phyloP scores from a whole-genome alignment of 92 coral and sea anemone genomes.

The Phenganax stokvisi region DNA sequence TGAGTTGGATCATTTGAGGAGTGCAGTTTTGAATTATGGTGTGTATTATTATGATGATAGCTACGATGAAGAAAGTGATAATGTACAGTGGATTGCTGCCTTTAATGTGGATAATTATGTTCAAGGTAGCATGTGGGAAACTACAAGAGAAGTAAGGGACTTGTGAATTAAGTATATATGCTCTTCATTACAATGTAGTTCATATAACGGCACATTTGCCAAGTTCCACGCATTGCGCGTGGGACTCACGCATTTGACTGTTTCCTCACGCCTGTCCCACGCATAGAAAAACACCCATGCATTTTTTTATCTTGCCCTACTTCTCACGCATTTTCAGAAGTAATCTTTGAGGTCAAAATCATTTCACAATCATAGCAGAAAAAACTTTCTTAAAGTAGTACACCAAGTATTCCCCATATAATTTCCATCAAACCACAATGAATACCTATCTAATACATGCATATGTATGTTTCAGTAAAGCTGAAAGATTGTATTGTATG shows the following conservation, averaged over 20 bases:
- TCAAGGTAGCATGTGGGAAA: constrained; percentile 76
- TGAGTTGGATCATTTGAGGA: constrained; percentile 75
- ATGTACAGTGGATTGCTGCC: constrained; percentile 99
- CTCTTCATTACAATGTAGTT: not conserved
- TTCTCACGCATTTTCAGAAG: no score
- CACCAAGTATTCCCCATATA: no score
- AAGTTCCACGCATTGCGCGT: not conserved
- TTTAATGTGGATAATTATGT: constrained; percentile 72
- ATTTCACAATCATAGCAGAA: no score
- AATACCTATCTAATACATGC: not conserved
- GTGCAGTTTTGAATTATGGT: constrained; percentile 71
- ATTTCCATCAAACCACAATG: no score
- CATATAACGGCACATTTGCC: not conserved
- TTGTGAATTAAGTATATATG: no score
- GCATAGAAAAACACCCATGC: no score
- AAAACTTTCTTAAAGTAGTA: no score
- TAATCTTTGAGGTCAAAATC: no score
- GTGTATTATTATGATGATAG: constrained; percentile 87
- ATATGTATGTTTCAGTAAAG: not conserved
- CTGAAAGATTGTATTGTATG: not conserved
- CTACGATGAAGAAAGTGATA: constrained; percentile 75
- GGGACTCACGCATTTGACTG: no score
- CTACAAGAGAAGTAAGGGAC: constrained; percentile 63
- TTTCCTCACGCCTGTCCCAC: not conserved
- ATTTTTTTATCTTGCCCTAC: no score